Evolutionary conservation across 2,888 invertebrate species (phyloP).

Genomic region (Aphidius colemani): DNA sequence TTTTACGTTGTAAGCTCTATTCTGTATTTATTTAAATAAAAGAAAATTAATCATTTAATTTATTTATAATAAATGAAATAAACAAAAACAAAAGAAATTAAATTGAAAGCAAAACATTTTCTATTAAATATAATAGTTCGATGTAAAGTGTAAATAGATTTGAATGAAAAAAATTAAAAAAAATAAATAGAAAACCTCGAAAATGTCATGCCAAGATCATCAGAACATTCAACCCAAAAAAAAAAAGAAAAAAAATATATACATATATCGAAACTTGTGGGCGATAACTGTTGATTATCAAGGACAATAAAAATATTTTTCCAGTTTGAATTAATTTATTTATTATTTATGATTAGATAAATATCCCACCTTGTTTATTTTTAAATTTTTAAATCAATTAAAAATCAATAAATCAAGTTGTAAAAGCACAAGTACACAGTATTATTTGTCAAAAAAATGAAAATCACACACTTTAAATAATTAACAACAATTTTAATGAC

Average conservation of each 20-base stretch:
- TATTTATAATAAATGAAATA: no score
- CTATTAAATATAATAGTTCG: no score
- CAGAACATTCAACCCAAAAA: constrained; percentile 34
- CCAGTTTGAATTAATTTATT: no score
- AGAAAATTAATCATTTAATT: not conserved
- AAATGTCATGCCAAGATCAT: constrained; percentile 42
- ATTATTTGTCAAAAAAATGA: no score
- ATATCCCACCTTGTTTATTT: no score
- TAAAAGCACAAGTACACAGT: no score
- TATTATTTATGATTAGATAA: no score
- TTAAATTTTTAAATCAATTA: no score
- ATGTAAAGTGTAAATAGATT: not conserved
- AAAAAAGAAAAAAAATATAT: not conserved
- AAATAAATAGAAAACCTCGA: constrained; percentile 24
- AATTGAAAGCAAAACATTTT: not conserved
- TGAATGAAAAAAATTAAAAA: constrained; percentile 12
- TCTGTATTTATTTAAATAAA: not conserved
- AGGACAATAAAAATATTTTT: no score
- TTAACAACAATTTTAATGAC: not conserved
- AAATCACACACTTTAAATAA: no score
- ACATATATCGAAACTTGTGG: not conserved
- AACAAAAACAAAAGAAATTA: not conserved
- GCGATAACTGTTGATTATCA: not conserved
- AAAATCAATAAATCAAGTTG: no score
- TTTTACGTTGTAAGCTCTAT: no score